These are phyloP conservation scores for Lottia gigantea DNA, from an alignment of 2,888 invertebrate genomes.

Conservation along the genomic window DNA sequence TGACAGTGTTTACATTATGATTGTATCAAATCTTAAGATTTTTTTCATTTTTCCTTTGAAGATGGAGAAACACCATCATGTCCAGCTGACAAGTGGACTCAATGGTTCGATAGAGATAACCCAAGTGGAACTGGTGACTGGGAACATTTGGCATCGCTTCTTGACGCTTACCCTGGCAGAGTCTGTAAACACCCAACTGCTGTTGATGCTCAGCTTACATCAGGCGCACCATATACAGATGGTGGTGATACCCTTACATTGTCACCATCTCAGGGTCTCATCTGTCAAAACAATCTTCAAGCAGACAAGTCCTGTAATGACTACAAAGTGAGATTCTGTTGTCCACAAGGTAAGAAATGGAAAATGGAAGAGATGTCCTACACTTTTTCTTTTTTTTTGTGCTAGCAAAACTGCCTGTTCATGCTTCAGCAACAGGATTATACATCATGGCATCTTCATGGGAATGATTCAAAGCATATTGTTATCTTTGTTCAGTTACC, in stretches of 20 bases:
- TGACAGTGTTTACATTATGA: too few relatives aligned
- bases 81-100: not conserved
- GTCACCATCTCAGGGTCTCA: not conserved
- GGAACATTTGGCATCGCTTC: not conserved
- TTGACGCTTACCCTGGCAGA: not conserved
- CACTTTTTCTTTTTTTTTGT: too few relatives aligned
- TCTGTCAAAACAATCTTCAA: not conserved
- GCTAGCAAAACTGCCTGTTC: too few relatives aligned
- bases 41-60: not conserved
- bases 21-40: too few relatives aligned
- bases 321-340: not conserved
- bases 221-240: not conserved
- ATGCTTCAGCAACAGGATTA: too few relatives aligned
- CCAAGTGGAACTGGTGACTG: not conserved
- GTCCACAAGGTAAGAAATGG: not conserved
- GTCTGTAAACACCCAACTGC: not conserved
- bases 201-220: not conserved
- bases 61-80: not conserved
- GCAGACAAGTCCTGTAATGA: not conserved
- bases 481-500: too few relatives aligned
- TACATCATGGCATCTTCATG: too few relatives aligned
- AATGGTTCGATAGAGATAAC: slow-evolving; percentile 1
- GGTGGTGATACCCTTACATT: not conserved
- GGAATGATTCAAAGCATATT: too few relatives aligned
- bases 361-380: too few relatives aligned